Evolutionary conservation across 2,888 invertebrate genomes (phyloP), one percentile per base, ranked within the genome.

Genomic region (Drosophila hawaiiensis): DNA sequence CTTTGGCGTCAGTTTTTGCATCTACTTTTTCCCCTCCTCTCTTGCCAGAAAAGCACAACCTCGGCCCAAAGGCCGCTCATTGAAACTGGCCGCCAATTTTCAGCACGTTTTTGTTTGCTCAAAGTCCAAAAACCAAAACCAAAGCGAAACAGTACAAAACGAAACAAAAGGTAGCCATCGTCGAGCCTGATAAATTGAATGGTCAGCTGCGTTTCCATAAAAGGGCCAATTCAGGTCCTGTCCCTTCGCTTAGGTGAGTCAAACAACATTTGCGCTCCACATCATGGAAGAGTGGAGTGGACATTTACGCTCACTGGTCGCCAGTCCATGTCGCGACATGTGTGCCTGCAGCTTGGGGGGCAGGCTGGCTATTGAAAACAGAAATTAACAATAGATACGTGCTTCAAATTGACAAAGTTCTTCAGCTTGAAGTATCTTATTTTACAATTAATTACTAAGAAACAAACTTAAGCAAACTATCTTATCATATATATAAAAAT

Each of bases 151-250:
- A 65, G 58, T 62, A 49, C 68, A 39, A 66, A 68, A 67, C 39
- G 65, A 39, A 14, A 37, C 54, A 58, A 62, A 59, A 50, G 43
- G 67, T 62, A 73, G 59, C 75, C 72, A 70, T 71, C 75, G 78
- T 71, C 82, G 80, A 89, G 85, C 80, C 88, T 86, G 85, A 86
- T 89, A 85, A 89, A 86, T 86, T 84, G 88, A 89, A 86, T 87
- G 85, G 89, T 82, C 82, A 89, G 80, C 71, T 84, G 78, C 80
- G 88, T 78, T 82, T 73, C 78, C 78, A 89, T 82, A 89, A 89
- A 86, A 74, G 73, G 82, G 50, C 78, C 68, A 69, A 68, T 82
- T 76, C 81, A 68, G 65, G 31, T 28, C 35, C 50, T 35, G 60
- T 54, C 68, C 67, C 55, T 68, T 69, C 64, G 66, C 68, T 69